phyloP scores from a whole-genome alignment of 2,113 vertebrate species.

The Eleginops maclovinus region DNA sequence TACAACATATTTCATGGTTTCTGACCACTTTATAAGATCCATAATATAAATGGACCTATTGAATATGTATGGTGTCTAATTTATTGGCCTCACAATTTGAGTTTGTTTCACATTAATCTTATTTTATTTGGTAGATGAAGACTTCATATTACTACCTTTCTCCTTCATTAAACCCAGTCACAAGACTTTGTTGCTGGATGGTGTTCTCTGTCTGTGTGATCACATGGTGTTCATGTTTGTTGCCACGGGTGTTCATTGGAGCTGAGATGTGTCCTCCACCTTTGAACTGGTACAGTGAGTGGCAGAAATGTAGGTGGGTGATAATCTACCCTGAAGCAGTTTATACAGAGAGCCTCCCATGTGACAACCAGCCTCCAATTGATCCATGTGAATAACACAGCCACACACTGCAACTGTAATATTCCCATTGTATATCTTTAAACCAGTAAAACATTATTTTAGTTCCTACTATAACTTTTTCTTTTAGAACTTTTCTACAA shows the following conservation, averaged over 20 bases:
- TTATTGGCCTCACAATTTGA: background rate
- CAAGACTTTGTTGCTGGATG: background rate
- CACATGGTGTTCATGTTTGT: background rate
- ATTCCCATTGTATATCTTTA: background rate
- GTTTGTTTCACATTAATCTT: background rate
- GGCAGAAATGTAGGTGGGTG: background rate
- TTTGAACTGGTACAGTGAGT: conserved; percentile 14
- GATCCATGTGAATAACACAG: background rate
- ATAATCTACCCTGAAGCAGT: conserved; percentile 32
- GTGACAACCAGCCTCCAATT: background rate
- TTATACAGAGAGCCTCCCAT: background rate
- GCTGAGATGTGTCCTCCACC: conserved; percentile 29
- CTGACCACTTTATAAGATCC: background rate
- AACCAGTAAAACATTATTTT: background rate
- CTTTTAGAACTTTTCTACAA: background rate
- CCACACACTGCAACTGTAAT: background rate
- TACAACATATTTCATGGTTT: background rate
- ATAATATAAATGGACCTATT: background rate
- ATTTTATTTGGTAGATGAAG: background rate
- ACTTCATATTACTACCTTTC: background rate
- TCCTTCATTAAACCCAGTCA: background rate
- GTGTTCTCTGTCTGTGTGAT: background rate
- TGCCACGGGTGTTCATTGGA: background rate
- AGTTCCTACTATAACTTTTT: background rate
- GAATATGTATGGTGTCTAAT: background rate